Conservation (phyloP, 1,140 invertebrate genomes). For the Cydia fagiglandana region DNA sequence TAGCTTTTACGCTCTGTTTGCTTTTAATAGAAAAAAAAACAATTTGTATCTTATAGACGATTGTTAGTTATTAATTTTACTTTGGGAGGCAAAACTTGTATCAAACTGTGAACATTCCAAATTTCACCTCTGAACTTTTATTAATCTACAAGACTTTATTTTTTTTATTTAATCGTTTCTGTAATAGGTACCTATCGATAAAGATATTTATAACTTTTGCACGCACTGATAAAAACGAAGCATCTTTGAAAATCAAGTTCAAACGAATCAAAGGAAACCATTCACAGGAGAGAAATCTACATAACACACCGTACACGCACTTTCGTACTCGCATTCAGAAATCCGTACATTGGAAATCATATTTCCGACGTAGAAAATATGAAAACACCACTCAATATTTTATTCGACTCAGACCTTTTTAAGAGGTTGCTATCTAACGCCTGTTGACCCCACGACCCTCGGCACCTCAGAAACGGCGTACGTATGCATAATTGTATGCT, state of each 20-base stretch:
- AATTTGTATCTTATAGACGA: too few relatives aligned
- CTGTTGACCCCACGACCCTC: conserved; percentile 51
- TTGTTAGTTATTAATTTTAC: too few relatives aligned
- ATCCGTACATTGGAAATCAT: conserved; percentile 27
- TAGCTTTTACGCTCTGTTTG: too few relatives aligned
- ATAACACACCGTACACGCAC: conserved; percentile 25
- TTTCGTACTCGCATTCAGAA: conserved; percentile 14
- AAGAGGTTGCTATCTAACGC: conserved; percentile 45
- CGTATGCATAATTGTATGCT: conserved; percentile 48
- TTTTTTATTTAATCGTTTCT: background rate
- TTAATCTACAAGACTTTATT: background rate
- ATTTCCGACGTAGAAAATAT: conserved; percentile 34
- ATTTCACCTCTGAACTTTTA: background rate
- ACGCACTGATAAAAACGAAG: background rate
- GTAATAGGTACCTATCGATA: background rate
- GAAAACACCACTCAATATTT: conserved; percentile 43
- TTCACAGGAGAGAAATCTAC: conserved; percentile 14
- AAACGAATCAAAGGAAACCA: conserved; percentile 10
- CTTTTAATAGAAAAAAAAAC: too few relatives aligned
- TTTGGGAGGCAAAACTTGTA: too few relatives aligned
- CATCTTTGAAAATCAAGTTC: conserved; percentile 2
- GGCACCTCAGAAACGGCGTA: conserved; percentile 46
- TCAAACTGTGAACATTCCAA: too few relatives aligned
- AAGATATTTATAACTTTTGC: background rate
- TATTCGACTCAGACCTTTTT: conserved; percentile 36